Evolutionary conservation across 2,797 vertebrate genomes (phyloP), one percentile per base, ranked within the genome.

Genomic region (Acrossocheilus wenchowensis): DNA sequence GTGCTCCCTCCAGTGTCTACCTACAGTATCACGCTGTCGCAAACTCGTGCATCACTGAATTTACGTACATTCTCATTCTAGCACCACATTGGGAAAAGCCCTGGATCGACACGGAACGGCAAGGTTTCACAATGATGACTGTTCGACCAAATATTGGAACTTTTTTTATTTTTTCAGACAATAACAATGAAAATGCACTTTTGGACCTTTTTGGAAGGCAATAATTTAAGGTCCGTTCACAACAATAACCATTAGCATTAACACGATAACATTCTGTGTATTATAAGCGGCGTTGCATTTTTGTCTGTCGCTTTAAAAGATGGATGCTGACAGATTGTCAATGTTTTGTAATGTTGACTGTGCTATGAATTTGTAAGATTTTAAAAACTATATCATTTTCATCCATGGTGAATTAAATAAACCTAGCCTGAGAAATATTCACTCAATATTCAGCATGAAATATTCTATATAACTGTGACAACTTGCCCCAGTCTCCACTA

Each of bases 91-190:
- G 21, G 39, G 21, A 8, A 23, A 74, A 50, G 48, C 15, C 23
- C n/a, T 62, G n/a, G 2, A 50, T 50, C 1, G 6, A 21, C 21
- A 77, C 0, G 0, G 30, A 77, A 54, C 0, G 0, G 21, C 34
- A 15, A 2, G 0, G 23, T 39, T n/a, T 39, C 6, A 0, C 52
- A 15, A 57, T 6, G 1, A 8, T 3, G 30, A 50, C 26, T 0
- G 1, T 48, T 50, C 2, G 1, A 57, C 11, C 0, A 14, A 12
- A 57, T 78, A 6, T 23, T 41, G 21, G 23, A 54, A 36, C 12
- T 11, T 48, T 17, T 50, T 50, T 14, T 11, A 19, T 8, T 74
- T 50, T 4, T 5, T 6, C 14, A 39, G 23, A 12, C 34, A 41
- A 9, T 78, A n/a, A 78, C 5, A 11, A 2, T 57, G 11, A 21